These are phyloP conservation scores for Xylocampa areola DNA, from an alignment of 2,888 invertebrate species.

Conservation along the genomic window DNA sequence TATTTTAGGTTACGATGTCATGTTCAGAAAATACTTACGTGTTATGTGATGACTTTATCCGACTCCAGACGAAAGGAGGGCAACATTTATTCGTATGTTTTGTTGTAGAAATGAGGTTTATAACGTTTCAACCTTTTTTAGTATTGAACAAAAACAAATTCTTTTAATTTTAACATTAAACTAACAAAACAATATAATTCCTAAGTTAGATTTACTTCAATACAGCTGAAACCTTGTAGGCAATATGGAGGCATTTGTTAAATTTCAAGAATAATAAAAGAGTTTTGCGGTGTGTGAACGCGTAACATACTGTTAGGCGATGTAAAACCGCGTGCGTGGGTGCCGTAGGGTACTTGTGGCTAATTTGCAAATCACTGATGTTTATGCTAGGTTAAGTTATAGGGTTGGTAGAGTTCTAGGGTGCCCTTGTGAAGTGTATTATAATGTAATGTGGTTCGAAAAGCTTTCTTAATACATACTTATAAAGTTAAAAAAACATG, in stretches of 20 bases:
- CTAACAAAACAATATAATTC: neutral
- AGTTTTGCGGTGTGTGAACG: conserved; percentile 15
- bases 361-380: conserved; percentile 42
- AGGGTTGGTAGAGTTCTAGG: neutral
- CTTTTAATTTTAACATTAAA: neutral
- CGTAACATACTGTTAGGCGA: conserved; percentile 11
- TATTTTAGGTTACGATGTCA: conserved; percentile 68
- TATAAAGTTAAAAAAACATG: too few relatives aligned
- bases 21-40: conserved; percentile 57
- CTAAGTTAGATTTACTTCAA: conserved; percentile 4
- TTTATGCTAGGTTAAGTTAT: neutral
- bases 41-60: conserved; percentile 55
- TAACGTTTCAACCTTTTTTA: neutral
- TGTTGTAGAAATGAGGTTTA: neutral
- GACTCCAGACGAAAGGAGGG: conserved; percentile 35
- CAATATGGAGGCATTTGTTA: conserved; percentile 20
- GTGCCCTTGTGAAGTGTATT: neutral
- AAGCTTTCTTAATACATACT: too few relatives aligned
- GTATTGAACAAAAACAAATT: neutral
- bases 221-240: conserved; percentile 29
- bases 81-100: conserved; percentile 5
- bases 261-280: conserved; percentile 41
- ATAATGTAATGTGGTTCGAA: too few relatives aligned
- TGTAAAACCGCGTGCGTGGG: conserved; percentile 15
- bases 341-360: conserved; percentile 3